These are phyloP conservation scores for Psittacula cyanocephala DNA, from an alignment of 2,113 vertebrate species.

Conservation along the genomic window DNA sequence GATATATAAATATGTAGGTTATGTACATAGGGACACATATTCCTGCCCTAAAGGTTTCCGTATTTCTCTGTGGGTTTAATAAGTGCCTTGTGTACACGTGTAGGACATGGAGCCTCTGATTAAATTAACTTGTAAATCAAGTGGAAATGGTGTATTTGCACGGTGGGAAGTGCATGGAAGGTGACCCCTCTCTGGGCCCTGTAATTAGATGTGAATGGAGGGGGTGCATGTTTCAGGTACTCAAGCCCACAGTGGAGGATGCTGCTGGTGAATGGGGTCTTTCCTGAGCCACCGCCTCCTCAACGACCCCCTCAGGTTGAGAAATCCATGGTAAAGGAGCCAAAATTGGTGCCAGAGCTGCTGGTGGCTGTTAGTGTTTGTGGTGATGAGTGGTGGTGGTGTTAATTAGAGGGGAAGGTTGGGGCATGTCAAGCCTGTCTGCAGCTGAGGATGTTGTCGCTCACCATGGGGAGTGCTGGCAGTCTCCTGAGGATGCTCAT, in stretches of 20 bases:
- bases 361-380: not conserved
- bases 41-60: not conserved
- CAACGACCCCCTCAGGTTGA: not conserved
- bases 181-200: not conserved
- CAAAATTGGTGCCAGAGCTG: not conserved
- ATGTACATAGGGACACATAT: not conserved
- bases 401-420: constrained; percentile 8
- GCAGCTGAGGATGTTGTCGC: not conserved
- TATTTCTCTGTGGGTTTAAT: constrained; percentile 20
- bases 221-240: not conserved
- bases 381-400: not conserved
- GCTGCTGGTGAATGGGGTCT: not conserved
- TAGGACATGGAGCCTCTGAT: constrained; percentile 29
- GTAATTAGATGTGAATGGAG: not conserved
- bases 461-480: rapidly evolving
- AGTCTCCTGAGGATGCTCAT: not conserved
- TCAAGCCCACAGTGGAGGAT: not conserved
- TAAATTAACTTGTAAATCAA: constrained; percentile 65
- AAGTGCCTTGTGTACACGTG: not conserved
- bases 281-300: not conserved
- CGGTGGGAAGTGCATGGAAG: not conserved
- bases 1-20: not conserved
- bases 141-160: not conserved
- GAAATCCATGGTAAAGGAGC: not conserved
- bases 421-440: rapidly evolving